Evolutionary conservation across 2,888 invertebrate species (phyloP).

Genomic region (Xestia sexstrigata): DNA sequence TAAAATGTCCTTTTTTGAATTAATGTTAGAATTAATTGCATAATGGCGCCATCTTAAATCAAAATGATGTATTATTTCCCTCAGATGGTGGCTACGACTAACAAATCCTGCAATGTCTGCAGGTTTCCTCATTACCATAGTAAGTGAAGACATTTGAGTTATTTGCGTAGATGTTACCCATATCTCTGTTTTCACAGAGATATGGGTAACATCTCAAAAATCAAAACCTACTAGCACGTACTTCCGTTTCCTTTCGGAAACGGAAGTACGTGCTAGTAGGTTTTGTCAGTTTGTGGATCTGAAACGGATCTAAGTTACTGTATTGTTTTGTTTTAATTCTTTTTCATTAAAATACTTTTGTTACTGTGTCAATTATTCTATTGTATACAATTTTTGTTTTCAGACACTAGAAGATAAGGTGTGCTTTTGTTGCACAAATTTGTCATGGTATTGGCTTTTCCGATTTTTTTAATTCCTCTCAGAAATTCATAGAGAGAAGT

Average conservation of each 20-base stretch:
- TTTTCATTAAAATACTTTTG: not conserved
- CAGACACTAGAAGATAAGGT: not conserved
- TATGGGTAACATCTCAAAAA: no score
- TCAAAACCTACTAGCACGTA: no score
- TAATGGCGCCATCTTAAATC: constrained; percentile 63
- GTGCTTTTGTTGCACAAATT: not conserved
- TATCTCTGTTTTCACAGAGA: not conserved
- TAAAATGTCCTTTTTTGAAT: constrained; percentile 45
- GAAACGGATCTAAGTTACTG: not conserved
- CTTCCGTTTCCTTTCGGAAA: no score
- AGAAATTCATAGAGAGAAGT: not conserved
- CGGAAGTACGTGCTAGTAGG: not conserved
- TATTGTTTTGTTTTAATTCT: not conserved
- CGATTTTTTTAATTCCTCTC: not conserved
- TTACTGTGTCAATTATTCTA: not conserved
- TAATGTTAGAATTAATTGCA: constrained; percentile 58
- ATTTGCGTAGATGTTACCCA: constrained; percentile 47
- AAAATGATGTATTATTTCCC: constrained; percentile 65
- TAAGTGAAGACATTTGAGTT: constrained; percentile 62
- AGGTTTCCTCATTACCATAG: constrained; percentile 65
- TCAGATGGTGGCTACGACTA: constrained; percentile 48
- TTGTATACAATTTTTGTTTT: not conserved
- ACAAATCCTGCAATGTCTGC: constrained; percentile 55
- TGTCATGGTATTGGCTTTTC: no score
- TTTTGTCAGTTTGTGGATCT: not conserved